phyloP scores from a whole-genome alignment of 1,140 invertebrate genomes.

The Drosophila mojavensis region DNA sequence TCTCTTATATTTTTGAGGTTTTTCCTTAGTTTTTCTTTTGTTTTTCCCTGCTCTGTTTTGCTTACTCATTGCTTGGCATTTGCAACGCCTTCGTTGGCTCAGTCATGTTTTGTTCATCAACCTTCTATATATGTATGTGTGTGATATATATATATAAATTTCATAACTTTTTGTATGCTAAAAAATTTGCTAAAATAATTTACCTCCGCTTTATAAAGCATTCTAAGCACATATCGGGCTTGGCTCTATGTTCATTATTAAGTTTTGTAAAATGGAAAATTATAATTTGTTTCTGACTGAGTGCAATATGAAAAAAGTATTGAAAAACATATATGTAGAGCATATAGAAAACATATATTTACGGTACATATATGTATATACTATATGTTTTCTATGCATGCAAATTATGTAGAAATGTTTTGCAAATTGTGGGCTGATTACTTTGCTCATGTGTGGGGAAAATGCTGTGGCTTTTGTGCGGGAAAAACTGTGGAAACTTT shows the following conservation, averaged over 20 bases:
- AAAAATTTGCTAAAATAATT: conserved; percentile 52
- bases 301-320: conserved; percentile 23
- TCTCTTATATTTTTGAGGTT: conserved; percentile 10
- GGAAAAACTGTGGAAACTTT: conserved; percentile 2
- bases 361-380: conserved; percentile 9
- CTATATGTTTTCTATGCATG: neutral
- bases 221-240: conserved; percentile 47
- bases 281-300: conserved; percentile 18
- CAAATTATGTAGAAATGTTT: conserved; percentile 29
- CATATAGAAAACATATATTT: neutral
- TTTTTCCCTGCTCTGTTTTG: conserved; percentile 22
- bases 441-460: conserved; percentile 33
- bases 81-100: conserved; percentile 57
- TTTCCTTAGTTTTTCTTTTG: conserved; percentile 33
- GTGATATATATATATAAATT: conserved; percentile 15
- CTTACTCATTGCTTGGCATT: conserved; percentile 53
- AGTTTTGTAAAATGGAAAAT: conserved; percentile 38
- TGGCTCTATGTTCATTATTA: conserved; percentile 9
- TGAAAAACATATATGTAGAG: conserved; percentile 7
- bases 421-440: conserved; percentile 34
- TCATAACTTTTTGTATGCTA: conserved; percentile 18
- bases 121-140: conserved; percentile 13
- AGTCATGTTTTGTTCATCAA: conserved; percentile 59
- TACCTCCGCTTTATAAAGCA: conserved; percentile 25
- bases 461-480: conserved; percentile 1